These are phyloP conservation scores for Drosophila teissieri DNA, from an alignment of 1,140 invertebrate species.

Conservation along the genomic window DNA sequence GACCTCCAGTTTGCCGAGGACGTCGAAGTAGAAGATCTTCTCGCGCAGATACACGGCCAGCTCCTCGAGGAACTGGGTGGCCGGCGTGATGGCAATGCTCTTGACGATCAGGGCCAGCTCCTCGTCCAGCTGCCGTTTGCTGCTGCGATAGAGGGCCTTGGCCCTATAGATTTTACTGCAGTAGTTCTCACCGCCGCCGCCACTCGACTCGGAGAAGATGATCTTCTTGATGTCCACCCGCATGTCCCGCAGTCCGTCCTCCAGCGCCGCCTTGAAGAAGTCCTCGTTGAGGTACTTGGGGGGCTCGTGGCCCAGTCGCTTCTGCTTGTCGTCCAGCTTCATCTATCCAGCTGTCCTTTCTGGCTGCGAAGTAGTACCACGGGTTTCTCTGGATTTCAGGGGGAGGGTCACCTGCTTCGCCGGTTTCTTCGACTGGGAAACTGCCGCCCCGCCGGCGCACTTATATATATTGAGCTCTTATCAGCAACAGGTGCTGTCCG, in stretches of 20 bases:
- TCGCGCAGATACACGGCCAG: slow-evolving; percentile 76
- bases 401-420: slow-evolving; percentile 24
- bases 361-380: not conserved
- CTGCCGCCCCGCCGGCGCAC: slow-evolving; percentile 47
- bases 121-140: slow-evolving; percentile 73
- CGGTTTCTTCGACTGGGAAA: slow-evolving; percentile 48
- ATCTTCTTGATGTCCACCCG: slow-evolving; percentile 78
- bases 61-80: slow-evolving; percentile 81
- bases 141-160: slow-evolving; percentile 65
- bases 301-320: slow-evolving; percentile 27
- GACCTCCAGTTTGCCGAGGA: slow-evolving; percentile 76
- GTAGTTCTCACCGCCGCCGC: slow-evolving; percentile 77
- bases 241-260: slow-evolving; percentile 75
- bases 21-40: slow-evolving; percentile 81
- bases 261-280: slow-evolving; percentile 77
- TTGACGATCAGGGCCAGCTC: slow-evolving; percentile 78
- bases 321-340: slow-evolving; percentile 58
- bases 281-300: slow-evolving; percentile 77
- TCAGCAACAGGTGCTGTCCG: slow-evolving; percentile 21
- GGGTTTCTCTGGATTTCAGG: not conserved
- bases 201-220: slow-evolving; percentile 68
- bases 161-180: slow-evolving; percentile 82
- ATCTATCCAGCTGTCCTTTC: slow-evolving; percentile 11
- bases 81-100: slow-evolving; percentile 77
- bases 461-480: slow-evolving; percentile 65